Conservation (phyloP, 2,888 invertebrate genomes). For the Allacma fusca region DNA sequence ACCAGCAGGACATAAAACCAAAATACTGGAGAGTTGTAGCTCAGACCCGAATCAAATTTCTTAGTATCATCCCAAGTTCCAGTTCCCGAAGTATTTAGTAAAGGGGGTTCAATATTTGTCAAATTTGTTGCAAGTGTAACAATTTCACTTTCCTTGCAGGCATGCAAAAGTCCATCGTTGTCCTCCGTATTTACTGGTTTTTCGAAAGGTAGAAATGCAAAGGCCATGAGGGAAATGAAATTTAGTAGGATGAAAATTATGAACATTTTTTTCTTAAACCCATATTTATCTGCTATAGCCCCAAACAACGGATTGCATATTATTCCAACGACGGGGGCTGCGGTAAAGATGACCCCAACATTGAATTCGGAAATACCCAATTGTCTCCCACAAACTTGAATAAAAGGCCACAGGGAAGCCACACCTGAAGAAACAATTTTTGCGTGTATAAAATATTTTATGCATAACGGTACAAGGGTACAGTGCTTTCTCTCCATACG, state of each 20-base stretch:
- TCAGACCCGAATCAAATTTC: conserved; percentile 47
- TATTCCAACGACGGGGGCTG: conserved; percentile 78
- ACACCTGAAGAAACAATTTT: conserved; percentile 71
- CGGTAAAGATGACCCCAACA: conserved; percentile 73
- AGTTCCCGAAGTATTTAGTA: neutral
- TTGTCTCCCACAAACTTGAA: conserved; percentile 75
- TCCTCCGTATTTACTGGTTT: conserved; percentile 70
- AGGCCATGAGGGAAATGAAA: conserved; percentile 74
- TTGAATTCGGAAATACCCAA: conserved; percentile 80
- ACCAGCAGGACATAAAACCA: conserved; percentile 80
- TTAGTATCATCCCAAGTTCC: neutral
- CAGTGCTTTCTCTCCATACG: no score
- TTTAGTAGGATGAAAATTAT: conserved; percentile 76
- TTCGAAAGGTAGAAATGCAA: conserved; percentile 76
- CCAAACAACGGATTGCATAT: conserved; percentile 83
- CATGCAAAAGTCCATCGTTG: conserved; percentile 16
- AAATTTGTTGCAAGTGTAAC: neutral
- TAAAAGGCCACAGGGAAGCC: conserved; percentile 80
- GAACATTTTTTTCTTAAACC: conserved; percentile 77
- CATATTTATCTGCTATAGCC: conserved; percentile 80
- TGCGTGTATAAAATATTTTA: conserved; percentile 51
- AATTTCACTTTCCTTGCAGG: neutral
- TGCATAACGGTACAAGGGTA: neutral
- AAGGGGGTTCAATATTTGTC: neutral
- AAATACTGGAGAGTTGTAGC: conserved; percentile 69